Conservation (phyloP, 2,888 invertebrate species). For the Ashinkailepas kermadecensis region DNA sequence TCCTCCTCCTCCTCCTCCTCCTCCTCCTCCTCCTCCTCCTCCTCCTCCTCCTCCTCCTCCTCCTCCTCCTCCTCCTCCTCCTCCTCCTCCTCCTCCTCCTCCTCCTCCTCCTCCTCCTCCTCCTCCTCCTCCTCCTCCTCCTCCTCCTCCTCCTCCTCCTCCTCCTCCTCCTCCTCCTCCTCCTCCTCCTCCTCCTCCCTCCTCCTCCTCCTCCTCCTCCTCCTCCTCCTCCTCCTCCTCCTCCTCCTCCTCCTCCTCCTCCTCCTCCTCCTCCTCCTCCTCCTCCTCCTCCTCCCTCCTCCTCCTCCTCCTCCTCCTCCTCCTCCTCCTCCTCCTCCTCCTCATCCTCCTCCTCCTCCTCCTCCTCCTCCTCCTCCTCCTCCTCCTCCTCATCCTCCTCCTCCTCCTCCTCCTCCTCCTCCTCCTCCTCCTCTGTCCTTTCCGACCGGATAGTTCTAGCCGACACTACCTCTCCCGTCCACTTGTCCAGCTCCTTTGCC, state of each 20-base stretch:
- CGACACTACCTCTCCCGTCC: too few species aligned
- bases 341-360: too few species aligned
- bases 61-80: not conserved
- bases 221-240: not conserved
- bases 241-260: slow-evolving; percentile 11
- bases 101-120: slow-evolving; percentile 33
- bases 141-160: not conserved
- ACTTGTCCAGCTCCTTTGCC: too few species aligned
- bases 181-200: slow-evolving; percentile 4
- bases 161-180: slow-evolving; percentile 16
- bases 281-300: not conserved
- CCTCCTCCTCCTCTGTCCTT: too few species aligned
- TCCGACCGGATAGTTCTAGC: too few species aligned
- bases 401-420: too few species aligned
- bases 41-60: slow-evolving; percentile 6
- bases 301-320: not conserved
- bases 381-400: too few species aligned
- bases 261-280: not conserved
- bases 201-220: slow-evolving; percentile 11
- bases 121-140: slow-evolving; percentile 33
- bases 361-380: not conserved
- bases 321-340: not conserved
- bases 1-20: not conserved
- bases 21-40: not conserved
- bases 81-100: slow-evolving; percentile 29